Base-by-base conservation (phyloP, 2,113 vertebrate genomes). In the Cottus gobio region DNA sequence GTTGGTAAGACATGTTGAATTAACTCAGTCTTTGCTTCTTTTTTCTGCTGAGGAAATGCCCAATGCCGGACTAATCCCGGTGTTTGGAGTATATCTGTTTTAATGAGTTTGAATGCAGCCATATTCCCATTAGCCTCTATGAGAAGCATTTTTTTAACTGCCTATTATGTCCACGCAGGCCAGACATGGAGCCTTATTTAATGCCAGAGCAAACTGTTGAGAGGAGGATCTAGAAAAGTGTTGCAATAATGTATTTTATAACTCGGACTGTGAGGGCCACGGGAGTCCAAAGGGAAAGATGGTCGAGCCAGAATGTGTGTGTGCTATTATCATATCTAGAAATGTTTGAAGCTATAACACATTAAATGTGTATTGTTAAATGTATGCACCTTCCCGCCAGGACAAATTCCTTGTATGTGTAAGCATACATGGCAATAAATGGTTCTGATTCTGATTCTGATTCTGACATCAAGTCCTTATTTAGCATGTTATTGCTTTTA, bases 61-160 rank as follows among this genome's bases (percentile, higher is more conserved):
- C n/a, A n/a, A 34, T 0, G 61, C 7, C 20, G 61, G 61, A 79
- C 46, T 42, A 39, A 83, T 79, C 34, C 28, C 0, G 11, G 71
- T 34, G 50, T 85, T 78, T 34, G 48, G 54, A 78, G 36, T 30
- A 57, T 63, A 75, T 85, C 13, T 80, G 57, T 86, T 90, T 89
- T 87, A 92, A 90, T 90, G 78, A 84, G 67, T 84, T 77, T 68
- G 75, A 85, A 79, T 75, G 77, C 48, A 70, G 75, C 83, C 82
- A 54, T 58, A 77, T 88, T 83, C 42, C 54, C 74, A 56, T 90
- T 84, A 77, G 78, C 79, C 71, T 84, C 67, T 75, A 64, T 69
- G 82, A 87, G 76, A 82, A 75, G 69, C 46, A 73, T 80, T 69
- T 3, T 66, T 86, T 85, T 87, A 89, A 90, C 87, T 88, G 79